Evolutionary conservation across 2,113 vertebrate genomes (phyloP).

Genomic region (Daphoenositta chrysoptera): DNA sequence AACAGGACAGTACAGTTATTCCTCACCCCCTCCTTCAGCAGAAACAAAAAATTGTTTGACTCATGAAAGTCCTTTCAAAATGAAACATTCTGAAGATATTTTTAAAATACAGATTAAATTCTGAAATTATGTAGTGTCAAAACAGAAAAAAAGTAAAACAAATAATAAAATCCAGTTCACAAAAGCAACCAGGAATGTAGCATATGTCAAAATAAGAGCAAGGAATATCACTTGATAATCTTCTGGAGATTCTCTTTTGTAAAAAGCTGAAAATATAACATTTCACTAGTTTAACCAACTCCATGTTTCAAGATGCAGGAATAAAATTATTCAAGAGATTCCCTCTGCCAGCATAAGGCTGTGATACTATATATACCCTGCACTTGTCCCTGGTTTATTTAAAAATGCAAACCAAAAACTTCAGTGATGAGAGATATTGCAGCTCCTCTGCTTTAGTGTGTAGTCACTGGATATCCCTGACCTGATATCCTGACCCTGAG

Average conservation of each 20-base stretch:
- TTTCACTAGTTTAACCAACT: not conserved
- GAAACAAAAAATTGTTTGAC: not conserved
- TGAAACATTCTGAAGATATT: not conserved
- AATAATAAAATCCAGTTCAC: not conserved
- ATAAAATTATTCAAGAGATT: not conserved
- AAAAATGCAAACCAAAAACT: conserved; percentile 26
- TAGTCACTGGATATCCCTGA: not conserved
- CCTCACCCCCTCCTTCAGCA: not conserved
- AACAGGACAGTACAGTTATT: not conserved
- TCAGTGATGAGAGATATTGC: not conserved
- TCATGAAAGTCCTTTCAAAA: not conserved
- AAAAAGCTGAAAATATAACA: not conserved
- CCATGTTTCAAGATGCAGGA: not conserved
- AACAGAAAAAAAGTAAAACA: not conserved
- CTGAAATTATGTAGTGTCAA: not conserved
- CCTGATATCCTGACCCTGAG: not conserved
- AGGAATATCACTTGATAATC: not conserved
- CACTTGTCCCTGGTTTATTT: conserved; percentile 33
- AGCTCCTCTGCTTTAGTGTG: not conserved
- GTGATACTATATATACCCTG: not conserved
- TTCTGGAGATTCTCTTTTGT: not conserved
- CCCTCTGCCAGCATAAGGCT: not conserved
- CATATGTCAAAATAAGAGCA: not conserved
- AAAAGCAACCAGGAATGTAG: not conserved
- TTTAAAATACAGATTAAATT: not conserved